Base-by-base conservation (phyloP, 2,797 vertebrate species). In the Melanotaenia pygmaea region DNA sequence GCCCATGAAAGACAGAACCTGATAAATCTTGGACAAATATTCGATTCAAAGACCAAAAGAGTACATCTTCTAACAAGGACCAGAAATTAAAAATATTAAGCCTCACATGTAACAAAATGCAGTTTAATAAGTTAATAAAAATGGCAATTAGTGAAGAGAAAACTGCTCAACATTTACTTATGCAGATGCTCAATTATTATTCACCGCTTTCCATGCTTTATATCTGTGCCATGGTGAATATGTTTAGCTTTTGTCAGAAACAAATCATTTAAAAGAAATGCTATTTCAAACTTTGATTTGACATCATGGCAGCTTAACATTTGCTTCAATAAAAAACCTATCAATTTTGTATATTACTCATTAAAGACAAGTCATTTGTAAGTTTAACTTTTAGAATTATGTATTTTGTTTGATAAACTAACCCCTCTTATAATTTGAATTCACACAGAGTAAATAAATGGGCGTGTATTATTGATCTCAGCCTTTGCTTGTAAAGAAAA, bases 1-100 rank as follows among this genome's bases (percentile, higher is more conserved):
- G 53, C n/a, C 50, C 45, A 62, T 22, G 11, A 47, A 72, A 69
- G 35, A 76, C 38, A 72, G 38, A 72, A 0, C 16, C 34, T 32
- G 26, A 71, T 67, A 30, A 57, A 63, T 51, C 22, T 38, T 45
- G 63, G 43, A 3, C 4, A 47, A 47, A 47, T 40, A 40, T 40
- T 40, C 3, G 8, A 40, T 13, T 40, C 12, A 45, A 45, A 18
- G 5, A 45, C 14, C 37, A 37, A 18, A 16, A 14, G 14, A 18
- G 40, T 18, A 18, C 13, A 18, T 45, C 5, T 45, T 18, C 16
- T 45, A 45, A 16, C 16, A 16, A 4, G 3, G 14, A 40, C 13
- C 38, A 14, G 3, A 16, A 40, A 16, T 16, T 1, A 40, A 40
- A 40, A 40, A 40, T 40, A 16, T 40, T 2, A 40, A 45, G 16